Evolutionary conservation across 2,888 invertebrate species (phyloP), one percentile per base, ranked within the genome.

Genomic region (Lissocephala sabroskyi): DNA sequence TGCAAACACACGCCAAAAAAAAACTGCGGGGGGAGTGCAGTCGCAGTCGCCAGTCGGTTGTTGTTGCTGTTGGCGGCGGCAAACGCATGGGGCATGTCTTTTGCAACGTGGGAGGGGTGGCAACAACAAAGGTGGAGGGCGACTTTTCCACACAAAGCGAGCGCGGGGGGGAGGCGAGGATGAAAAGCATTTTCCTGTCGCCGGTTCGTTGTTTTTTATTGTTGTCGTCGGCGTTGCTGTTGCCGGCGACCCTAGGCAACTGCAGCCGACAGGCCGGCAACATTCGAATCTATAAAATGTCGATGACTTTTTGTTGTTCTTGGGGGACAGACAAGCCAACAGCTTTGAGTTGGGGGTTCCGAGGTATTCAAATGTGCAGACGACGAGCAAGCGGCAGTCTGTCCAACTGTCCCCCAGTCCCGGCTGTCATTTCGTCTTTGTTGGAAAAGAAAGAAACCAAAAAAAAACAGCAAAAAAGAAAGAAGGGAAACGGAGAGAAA

Each of bases 21-120:
- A 35, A 35, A 16, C 3, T 13, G 33, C 1, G 29, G 36, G 35
- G 18, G 35, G 23, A 32, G 41, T 3, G 14, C 30, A 17, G 7
- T n/a, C 30, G 43, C 17, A 19, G 29, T 6, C 16, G 33, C 17
- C 17, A 11, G 43, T 9, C 19, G 37, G 45, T 35, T 54, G 40
- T 37, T 73, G 43, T 29, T 66, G 65, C 53, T 68, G 65, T 44
- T 62, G 56, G 59, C 65, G n/a, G n/a, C n/a, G n/a, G 75, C 76
- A 70, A 66, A 78, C 78, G 68, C 68, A 68, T 68, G 68, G 68
- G 68, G 68, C 68, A 68, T 68, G 68, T 68, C 68, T 68, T 79
- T 79, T 79, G 68, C 68, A 75, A 68, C 78, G 14, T 35, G 35
- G 35, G 1, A 16, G 13, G 54, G 54, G 43, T 56, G 54, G 53